Evolutionary conservation across 2,797 vertebrate species (phyloP).

Genomic region (Prunella strophiata): DNA sequence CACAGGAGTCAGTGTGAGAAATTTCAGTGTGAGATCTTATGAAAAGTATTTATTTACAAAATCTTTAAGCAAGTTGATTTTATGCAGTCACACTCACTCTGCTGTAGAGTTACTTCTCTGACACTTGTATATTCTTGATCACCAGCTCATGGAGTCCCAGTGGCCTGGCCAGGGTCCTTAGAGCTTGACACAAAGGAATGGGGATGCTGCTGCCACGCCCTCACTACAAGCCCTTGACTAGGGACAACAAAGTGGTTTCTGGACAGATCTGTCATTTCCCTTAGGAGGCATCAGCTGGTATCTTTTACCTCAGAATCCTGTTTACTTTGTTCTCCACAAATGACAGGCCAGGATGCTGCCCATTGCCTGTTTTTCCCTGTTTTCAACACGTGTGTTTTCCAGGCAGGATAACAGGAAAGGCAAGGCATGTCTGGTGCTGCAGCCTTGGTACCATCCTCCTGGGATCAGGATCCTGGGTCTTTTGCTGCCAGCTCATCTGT

Average conservation of each 20-base stretch:
- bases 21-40: background rate
- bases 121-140: background rate
- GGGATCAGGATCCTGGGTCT: background rate
- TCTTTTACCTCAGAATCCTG: background rate
- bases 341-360: background rate
- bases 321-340: background rate
- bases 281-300: background rate
- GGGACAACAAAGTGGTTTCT: background rate
- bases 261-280: background rate
- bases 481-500: background rate
- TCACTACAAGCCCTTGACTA: background rate
- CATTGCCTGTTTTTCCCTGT: background rate
- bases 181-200: background rate
- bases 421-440: accelerated
- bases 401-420: background rate
- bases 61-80: background rate
- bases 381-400: background rate
- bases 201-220: background rate
- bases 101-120: background rate
- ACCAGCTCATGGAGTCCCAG: too few relatives aligned
- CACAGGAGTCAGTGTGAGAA: background rate
- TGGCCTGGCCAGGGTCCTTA: background rate
- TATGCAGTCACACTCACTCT: background rate
- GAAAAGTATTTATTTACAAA: background rate
- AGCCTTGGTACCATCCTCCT: background rate